phyloP scores from a whole-genome alignment of 2,888 invertebrate genomes.

The Sussaba pulchella region DNA sequence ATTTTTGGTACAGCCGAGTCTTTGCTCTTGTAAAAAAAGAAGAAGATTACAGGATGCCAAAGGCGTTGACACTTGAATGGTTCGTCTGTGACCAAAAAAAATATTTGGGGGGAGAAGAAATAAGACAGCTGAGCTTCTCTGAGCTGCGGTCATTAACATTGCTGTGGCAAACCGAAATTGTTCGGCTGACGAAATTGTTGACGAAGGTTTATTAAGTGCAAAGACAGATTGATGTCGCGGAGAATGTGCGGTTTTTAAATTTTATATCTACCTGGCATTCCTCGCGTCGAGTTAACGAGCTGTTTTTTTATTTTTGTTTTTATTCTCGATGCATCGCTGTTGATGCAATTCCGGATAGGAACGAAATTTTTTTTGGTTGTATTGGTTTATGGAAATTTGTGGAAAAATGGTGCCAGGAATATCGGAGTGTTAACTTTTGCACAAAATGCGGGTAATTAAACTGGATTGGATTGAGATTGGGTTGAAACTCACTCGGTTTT shows the following conservation, averaged over 20 bases:
- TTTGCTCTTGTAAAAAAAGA: not conserved
- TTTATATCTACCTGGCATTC: not conserved
- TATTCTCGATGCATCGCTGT: too few relatives aligned
- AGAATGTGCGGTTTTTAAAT: not conserved
- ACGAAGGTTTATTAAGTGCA: not conserved
- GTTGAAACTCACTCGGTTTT: too few relatives aligned
- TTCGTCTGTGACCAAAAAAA: not conserved
- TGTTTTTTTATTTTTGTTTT: not conserved
- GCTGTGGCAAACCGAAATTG: not conserved
- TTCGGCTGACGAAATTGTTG: not conserved
- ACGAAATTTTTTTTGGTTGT: too few relatives aligned
- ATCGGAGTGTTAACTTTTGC: too few relatives aligned
- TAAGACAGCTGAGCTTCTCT: too few relatives aligned
- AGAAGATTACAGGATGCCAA: conserved; percentile 4
- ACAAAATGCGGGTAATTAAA: too few relatives aligned
- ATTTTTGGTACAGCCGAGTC: not conserved
- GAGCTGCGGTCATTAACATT: not conserved
- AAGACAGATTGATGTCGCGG: not conserved
- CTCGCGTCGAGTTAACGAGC: conserved; percentile 11
- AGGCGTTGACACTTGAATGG: not conserved
- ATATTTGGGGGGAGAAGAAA: too few relatives aligned
- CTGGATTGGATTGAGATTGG: too few relatives aligned
- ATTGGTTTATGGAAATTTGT: too few relatives aligned
- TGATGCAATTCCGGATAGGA: too few relatives aligned
- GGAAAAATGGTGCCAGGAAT: too few relatives aligned